Conservation (phyloP, 2,888 invertebrate species). For the Elysia crispata region DNA sequence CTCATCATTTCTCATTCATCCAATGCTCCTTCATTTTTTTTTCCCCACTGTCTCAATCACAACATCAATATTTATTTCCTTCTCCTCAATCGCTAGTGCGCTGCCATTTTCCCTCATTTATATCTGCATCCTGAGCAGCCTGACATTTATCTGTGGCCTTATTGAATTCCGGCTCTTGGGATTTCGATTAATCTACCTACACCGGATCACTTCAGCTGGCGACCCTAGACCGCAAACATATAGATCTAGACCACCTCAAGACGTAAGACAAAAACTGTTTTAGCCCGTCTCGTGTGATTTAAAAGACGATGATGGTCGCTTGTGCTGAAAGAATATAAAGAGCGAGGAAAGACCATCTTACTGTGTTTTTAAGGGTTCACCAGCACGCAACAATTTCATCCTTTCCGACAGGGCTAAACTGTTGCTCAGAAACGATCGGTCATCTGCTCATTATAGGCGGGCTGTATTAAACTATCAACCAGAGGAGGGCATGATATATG, state of each 20-base stretch:
- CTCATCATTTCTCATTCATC: too few relatives aligned
- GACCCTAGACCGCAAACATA: not conserved
- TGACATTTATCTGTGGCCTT: not conserved
- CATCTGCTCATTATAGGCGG: too few relatives aligned
- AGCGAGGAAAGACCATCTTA: conserved; percentile 3
- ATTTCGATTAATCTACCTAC: not conserved
- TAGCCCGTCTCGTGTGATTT: not conserved
- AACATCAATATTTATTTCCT: not conserved
- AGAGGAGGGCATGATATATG: too few relatives aligned
- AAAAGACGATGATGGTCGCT: not conserved
- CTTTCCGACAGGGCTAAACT: too few relatives aligned
- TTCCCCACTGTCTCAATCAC: too few relatives aligned
- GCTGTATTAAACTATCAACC: too few relatives aligned
- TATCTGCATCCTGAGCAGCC: not conserved
- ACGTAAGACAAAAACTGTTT: not conserved
- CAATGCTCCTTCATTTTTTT: too few relatives aligned
- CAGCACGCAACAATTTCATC: too few relatives aligned
- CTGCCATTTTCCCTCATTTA: not conserved
- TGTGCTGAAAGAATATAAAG: too few relatives aligned
- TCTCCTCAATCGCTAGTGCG: not conserved
- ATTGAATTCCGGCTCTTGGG: not conserved
- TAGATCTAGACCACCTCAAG: not conserved
- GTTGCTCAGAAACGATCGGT: too few relatives aligned
- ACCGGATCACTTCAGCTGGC: not conserved
- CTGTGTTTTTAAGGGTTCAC: too few relatives aligned